Evolutionary conservation across 2,797 vertebrate genomes (phyloP).

Genomic region (Mallotus villosus): DNA sequence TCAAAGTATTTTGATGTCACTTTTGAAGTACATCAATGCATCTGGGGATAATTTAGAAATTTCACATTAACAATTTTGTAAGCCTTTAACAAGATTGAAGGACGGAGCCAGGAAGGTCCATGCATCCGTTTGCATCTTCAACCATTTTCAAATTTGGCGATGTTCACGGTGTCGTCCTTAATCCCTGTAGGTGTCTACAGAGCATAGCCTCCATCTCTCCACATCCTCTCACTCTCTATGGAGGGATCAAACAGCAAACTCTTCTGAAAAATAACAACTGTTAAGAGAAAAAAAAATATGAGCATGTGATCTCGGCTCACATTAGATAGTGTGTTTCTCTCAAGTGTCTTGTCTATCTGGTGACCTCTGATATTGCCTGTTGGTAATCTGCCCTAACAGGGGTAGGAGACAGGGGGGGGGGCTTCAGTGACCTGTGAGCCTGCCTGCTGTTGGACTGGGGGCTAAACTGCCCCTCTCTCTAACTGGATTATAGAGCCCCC

Average conservation of each 20-base stretch:
- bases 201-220: conserved; percentile 38
- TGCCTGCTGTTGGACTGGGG: conserved; percentile 60
- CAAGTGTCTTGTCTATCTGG: conserved; percentile 52
- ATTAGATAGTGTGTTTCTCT: background rate
- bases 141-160: conserved; percentile 36
- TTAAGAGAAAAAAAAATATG: conserved; percentile 1
- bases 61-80: conserved; percentile 74
- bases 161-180: conserved; percentile 47
- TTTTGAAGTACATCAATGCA: conserved; percentile 78
- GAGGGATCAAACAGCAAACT: conserved; percentile 43
- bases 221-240: conserved; percentile 21
- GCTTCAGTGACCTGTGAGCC: conserved; percentile 65
- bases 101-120: conserved; percentile 42
- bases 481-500: conserved; percentile 61
- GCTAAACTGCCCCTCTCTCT: conserved; percentile 47
- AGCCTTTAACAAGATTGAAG: conserved; percentile 69
- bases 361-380: conserved; percentile 52
- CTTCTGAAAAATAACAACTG: conserved; percentile 26
- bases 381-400: conserved; percentile 47
- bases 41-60: conserved; percentile 71
- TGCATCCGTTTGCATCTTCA: conserved; percentile 52
- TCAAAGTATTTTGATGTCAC: conserved; percentile 79
- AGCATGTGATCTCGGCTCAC: background rate
- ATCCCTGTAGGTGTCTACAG: conserved; percentile 53
- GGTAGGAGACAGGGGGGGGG: conserved; percentile 10